phyloP scores from a whole-genome alignment of 2,797 vertebrate species.

The Selene dorsalis region DNA sequence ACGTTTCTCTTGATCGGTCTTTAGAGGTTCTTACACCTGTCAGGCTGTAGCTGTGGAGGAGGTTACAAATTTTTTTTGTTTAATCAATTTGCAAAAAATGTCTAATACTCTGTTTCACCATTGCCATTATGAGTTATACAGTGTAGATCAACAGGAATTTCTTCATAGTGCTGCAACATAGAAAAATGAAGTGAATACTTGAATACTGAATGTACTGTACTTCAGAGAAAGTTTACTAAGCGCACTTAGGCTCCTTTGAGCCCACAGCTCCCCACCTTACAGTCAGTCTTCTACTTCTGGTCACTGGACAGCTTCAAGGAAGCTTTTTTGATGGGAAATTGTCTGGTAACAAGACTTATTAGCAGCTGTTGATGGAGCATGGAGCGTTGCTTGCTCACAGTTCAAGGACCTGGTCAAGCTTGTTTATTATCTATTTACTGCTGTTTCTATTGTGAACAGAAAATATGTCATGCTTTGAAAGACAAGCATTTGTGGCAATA shows the following conservation, averaged over 20 bases:
- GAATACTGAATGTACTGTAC: too few relatives aligned
- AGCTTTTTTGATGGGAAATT: too few relatives aligned
- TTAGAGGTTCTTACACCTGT: too few relatives aligned
- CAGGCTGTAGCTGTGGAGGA: too few relatives aligned
- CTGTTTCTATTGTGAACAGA: not conserved
- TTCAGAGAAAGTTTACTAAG: not conserved
- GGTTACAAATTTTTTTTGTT: too few relatives aligned
- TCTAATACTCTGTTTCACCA: too few relatives aligned
- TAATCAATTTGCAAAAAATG: too few relatives aligned
- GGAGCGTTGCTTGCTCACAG: slow-evolving; percentile 1
- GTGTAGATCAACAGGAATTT: too few relatives aligned
- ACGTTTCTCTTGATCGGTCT: too few relatives aligned
- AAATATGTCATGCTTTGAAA: not conserved
- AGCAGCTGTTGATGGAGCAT: slow-evolving; percentile 10
- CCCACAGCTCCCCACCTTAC: not conserved
- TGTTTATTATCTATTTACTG: not conserved
- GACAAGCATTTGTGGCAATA: not conserved
- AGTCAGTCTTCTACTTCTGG: slow-evolving; percentile 32
- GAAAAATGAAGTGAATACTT: too few relatives aligned
- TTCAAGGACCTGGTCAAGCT: not conserved
- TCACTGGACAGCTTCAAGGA: slow-evolving; percentile 3
- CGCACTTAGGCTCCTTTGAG: not conserved
- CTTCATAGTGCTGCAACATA: too few relatives aligned
- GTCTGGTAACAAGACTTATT: slow-evolving; percentile 25
- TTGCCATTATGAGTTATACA: too few relatives aligned